These are phyloP conservation scores for Hylomyscus alleni DNA, from an alignment of 2,797 vertebrate genomes.

Conservation along the genomic window DNA sequence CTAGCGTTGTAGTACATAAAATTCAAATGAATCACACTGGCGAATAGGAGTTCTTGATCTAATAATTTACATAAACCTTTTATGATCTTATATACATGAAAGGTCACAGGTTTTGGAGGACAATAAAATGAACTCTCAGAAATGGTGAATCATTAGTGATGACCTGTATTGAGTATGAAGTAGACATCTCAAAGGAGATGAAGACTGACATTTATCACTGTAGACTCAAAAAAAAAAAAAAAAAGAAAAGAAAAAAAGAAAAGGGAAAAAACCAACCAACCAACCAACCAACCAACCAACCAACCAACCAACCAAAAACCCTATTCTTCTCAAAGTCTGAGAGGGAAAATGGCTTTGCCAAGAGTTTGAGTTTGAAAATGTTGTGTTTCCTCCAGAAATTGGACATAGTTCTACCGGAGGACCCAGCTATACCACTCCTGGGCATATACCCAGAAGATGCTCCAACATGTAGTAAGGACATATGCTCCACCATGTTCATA, in stretches of 20 bases:
- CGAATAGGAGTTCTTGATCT: background rate
- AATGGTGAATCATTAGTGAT: accelerated
- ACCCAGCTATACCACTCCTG: too few species aligned
- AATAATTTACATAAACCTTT: background rate
- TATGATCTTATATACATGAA: background rate
- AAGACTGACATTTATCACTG: accelerated
- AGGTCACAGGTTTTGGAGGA: background rate
- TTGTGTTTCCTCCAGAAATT: too few species aligned
- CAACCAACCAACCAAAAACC: too few species aligned
- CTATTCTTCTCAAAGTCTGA: background rate
- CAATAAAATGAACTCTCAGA: accelerated
- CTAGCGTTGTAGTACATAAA: background rate
- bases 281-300: too few species aligned
- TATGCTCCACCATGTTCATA: too few species aligned
- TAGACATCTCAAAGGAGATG: accelerated
- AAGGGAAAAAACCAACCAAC: too few species aligned
- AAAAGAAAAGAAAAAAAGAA: too few species aligned
- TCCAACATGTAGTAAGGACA: too few species aligned
- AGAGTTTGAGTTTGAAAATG: background rate
- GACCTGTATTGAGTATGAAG: background rate
- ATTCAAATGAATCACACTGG: background rate
- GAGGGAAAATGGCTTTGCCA: background rate
- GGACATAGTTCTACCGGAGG: too few species aligned
- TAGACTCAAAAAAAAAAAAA: background rate
- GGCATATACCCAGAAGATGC: too few species aligned